Base-by-base conservation (phyloP, 2,888 invertebrate genomes). In the Syrphus vitripennis region DNA sequence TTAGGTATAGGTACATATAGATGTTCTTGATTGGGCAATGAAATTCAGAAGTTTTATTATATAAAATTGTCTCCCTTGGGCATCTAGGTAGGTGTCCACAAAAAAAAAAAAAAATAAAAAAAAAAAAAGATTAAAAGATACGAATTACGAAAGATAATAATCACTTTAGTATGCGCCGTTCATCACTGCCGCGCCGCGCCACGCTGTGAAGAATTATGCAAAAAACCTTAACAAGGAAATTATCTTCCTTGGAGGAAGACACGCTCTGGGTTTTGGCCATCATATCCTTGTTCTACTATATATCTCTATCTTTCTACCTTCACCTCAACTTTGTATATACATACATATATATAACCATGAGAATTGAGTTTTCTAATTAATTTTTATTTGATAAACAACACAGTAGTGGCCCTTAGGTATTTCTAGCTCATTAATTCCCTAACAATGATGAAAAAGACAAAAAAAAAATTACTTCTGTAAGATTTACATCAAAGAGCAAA, bases 91-190 rank as follows among this genome's bases (percentile, higher is more conserved):
- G 67, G 50, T 67, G 67, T 67, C 24, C 50, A 14, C 10, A 10
- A 5, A 37, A 59, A n/a, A n/a, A n/a, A n/a, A n/a, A n/a, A n/a
- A n/a, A n/a, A n/a, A n/a, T n/a, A n/a, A n/a, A n/a, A n/a, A n/a
- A n/a, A n/a, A n/a, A n/a, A 53, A 59, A 59, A 59, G 65, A 76
- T 72, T 37, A 72, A 59, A 34, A 48, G 74, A 55, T 74, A 69
- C 55, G 63, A 63, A 75, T 75, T 79, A 83, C 26, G 48, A 75
- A 63, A 63, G 69, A 75, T 83, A 83, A 75, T 83, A 83, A 83
- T 83, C 74, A 65, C 74, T 70, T 78, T 74, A 79, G 45, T 70
- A 45, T 65, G 34, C n/a, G n/a, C 61, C 12, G 10, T 14, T 14
- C 37, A 9, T n/a, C 21, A 4, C 19, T 4, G n/a, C 3, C 6